These are phyloP conservation scores for Porites rus DNA, from an alignment of 92 coral and sea anemone genomes.

Conservation along the genomic window DNA sequence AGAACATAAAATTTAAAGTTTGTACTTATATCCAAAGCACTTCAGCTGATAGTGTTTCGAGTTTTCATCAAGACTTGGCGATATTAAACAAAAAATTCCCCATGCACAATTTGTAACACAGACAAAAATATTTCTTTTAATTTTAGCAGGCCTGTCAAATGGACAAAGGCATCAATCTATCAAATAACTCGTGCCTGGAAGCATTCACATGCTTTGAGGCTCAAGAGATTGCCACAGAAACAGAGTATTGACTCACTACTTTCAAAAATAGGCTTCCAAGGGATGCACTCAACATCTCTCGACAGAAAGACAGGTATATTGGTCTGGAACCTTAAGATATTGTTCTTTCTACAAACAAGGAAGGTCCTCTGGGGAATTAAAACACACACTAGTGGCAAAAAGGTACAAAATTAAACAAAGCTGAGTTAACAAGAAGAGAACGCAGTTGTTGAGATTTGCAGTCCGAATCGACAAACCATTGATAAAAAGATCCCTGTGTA, in stretches of 20 bases:
- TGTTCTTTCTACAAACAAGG: conserved; percentile 38
- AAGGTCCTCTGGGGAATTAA: conserved; percentile 53
- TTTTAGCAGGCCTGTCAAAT: conserved; percentile 25
- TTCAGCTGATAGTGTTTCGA: conserved; percentile 26
- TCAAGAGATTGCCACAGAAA: conserved; percentile 74
- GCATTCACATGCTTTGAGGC: conserved; percentile 16
- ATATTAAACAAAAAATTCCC: conserved; percentile 14
- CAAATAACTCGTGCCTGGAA: conserved; percentile 4
- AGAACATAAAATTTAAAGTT: conserved; percentile 25
- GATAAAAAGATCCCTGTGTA: not conserved
- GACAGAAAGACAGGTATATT: conserved; percentile 50
- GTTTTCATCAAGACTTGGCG: conserved; percentile 13
- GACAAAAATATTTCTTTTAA: conserved; percentile 7
- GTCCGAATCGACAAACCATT: conserved; percentile 29
- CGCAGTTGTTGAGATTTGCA: conserved; percentile 31
- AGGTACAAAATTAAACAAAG: conserved; percentile 68
- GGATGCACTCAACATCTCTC: conserved; percentile 36
- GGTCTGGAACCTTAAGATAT: conserved; percentile 57
- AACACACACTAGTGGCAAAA: conserved; percentile 61
- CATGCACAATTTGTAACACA: not conserved
- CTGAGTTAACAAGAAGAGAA: conserved; percentile 54
- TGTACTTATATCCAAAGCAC: conserved; percentile 29
- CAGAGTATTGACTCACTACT: conserved; percentile 11
- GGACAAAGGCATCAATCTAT: conserved; percentile 6
- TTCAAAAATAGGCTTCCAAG: conserved; percentile 8